Evolutionary conservation across 2,888 invertebrate genomes (phyloP).

Genomic region (Dasypogon diadema): DNA sequence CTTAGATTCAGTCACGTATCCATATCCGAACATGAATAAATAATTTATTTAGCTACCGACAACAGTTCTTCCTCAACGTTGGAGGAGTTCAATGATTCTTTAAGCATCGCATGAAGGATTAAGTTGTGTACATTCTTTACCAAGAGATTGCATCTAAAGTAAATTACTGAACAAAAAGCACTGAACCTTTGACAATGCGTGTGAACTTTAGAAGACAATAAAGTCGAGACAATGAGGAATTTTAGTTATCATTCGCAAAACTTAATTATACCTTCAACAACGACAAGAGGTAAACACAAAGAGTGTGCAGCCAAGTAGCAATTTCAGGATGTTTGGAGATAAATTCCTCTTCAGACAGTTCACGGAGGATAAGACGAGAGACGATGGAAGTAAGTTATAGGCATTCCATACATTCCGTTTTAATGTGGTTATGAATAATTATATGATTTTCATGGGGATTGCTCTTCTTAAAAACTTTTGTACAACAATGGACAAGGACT

Average conservation of each 20-base stretch:
- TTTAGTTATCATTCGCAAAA: slow-evolving; percentile 13
- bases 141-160: slow-evolving; percentile 32
- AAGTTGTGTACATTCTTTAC: neutral
- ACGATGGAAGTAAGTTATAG: neutral
- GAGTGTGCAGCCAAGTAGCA: neutral
- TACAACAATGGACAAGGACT: too few relatives aligned
- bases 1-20: too few relatives aligned
- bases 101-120: slow-evolving; percentile 11
- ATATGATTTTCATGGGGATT: too few relatives aligned
- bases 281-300: neutral
- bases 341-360: neutral
- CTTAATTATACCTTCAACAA: neutral
- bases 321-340: slow-evolving; percentile 1
- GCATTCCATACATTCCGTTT: neutral
- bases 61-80: too few relatives aligned
- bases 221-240: neutral
- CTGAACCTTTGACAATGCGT: slow-evolving; percentile 8
- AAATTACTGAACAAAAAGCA: slow-evolving; percentile 11
- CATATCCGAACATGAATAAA: too few relatives aligned
- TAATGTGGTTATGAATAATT: neutral
- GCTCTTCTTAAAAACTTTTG: too few relatives aligned
- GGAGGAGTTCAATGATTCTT: slow-evolving; percentile 17
- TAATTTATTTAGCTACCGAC: too few relatives aligned
- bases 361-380: neutral
- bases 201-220: neutral